A percentile compares a stretch with the other conserved stretches of the same genome.
Evolutionary conservation across 2,888 invertebrate genomes (phyloP).

Genomic region (Platycheirus rosarum): DNA sequence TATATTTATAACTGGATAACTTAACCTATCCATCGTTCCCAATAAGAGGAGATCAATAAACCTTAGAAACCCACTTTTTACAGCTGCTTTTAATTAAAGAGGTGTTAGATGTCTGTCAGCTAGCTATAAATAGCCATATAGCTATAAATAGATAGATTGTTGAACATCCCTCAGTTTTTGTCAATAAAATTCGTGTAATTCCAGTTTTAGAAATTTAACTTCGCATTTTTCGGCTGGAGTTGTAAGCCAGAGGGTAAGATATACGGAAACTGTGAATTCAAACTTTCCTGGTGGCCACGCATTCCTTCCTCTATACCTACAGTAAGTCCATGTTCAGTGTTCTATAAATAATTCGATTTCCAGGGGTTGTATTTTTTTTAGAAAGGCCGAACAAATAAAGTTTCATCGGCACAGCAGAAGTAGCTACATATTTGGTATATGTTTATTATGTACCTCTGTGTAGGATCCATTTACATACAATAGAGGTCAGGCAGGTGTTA

Average conservation of each 20-base stretch:
- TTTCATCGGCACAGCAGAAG: too few relatives aligned
- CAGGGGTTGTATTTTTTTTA: conserved; percentile 8
- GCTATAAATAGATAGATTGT: neutral
- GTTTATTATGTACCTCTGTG: neutral
- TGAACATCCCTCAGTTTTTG: conserved; percentile 11
- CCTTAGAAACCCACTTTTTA: neutral
- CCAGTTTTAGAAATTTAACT: conserved; percentile 1
- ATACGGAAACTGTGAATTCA: neutral
- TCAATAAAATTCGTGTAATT: neutral
- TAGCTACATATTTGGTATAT: neutral
- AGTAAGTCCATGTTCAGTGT: neutral
- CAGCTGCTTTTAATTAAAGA: conserved; percentile 19
- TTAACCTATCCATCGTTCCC: neutral
- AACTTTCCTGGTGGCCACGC: conserved; percentile 12
- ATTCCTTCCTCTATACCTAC: neutral
- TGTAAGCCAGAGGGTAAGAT: neutral
- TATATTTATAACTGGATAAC: neutral
- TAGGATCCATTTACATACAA: conserved; percentile 24
- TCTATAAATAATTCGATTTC: conserved; percentile 16
- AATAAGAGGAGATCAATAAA: too few relatives aligned
- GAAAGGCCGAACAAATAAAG: neutral
- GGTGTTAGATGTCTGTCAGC: conserved; percentile 3
- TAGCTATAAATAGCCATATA: conserved; percentile 16
- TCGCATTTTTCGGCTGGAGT: neutral
- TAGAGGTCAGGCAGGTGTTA: conserved; percentile 51